Evolutionary conservation across 2,113 vertebrate species (phyloP).

Genomic region (Bungarus multicinctus): DNA sequence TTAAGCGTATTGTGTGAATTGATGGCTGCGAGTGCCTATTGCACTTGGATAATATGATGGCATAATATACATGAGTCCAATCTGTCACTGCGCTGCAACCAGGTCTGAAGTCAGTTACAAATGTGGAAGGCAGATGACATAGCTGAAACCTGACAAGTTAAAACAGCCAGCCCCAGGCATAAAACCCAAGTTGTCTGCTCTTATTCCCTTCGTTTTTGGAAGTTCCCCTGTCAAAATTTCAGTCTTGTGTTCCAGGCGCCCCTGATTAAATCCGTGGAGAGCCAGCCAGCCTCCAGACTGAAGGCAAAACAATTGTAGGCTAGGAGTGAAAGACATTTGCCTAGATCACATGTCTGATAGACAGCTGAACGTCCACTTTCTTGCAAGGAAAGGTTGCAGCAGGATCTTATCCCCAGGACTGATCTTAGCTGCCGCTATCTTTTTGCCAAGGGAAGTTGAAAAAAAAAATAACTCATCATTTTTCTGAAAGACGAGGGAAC

Average conservation of each 20-base stretch:
- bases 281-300: not conserved
- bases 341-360: not conserved
- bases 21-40: not conserved
- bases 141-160: not conserved
- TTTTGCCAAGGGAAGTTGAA: not conserved
- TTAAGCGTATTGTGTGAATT: not conserved
- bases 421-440: not conserved
- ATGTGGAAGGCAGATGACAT: not conserved
- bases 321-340: not conserved
- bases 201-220: not conserved
- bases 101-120: not conserved
- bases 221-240: not conserved
- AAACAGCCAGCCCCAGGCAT: not conserved
- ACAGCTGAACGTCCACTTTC: not conserved
- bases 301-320: not conserved
- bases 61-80: not conserved
- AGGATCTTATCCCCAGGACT: not conserved
- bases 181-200: not conserved
- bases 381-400: not conserved
- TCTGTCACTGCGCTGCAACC: not conserved
- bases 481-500: not conserved
- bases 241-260: not conserved
- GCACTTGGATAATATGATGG: not conserved
- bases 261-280: not conserved
- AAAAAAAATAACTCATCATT: not conserved